Percentiles rank a stretch among this genome's conserved stretches.
phyloP scores from a whole-genome alignment of 30 jellyfish, hydroid and myxozoan species.

The Pelagia noctiluca region DNA sequence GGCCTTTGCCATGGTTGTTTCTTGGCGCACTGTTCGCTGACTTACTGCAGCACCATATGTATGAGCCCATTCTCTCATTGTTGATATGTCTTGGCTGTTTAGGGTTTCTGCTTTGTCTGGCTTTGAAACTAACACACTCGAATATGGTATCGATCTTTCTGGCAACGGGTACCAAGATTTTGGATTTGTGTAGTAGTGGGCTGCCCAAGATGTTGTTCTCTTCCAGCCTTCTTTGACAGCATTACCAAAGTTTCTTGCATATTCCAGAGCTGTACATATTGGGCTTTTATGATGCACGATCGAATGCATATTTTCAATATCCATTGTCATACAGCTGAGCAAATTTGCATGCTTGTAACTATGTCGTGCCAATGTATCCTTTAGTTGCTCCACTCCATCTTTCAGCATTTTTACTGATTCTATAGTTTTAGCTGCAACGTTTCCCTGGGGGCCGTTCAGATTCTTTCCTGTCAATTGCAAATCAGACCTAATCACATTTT shows the following conservation, averaged over 20 bases:
- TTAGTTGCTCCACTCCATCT: background rate
- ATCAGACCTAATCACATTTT: conserved; percentile 20
- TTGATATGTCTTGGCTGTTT: conserved; percentile 5
- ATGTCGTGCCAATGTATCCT: conserved; percentile 24
- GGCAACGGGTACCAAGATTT: conserved; percentile 36
- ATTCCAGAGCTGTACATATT: conserved; percentile 12
- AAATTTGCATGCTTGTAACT: conserved; percentile 13
- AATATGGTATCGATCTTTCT: conserved; percentile 1
- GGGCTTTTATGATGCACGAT: conserved; percentile 18
- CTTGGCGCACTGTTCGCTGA: conserved; percentile 34
- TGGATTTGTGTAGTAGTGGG: conserved; percentile 18
- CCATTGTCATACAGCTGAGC: conserved; percentile 46
- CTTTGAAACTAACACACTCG: background rate
- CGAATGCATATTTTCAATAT: conserved; percentile 28
- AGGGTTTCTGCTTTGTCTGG: conserved; percentile 3
- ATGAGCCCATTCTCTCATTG: conserved; percentile 30
- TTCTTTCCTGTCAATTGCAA: conserved; percentile 16
- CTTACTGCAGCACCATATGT: conserved; percentile 21
- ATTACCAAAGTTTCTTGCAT: conserved; percentile 24
- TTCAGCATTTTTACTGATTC: conserved; percentile 4
- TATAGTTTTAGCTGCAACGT: conserved; percentile 25
- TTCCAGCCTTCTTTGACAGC: conserved; percentile 27
- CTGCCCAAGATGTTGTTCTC: conserved; percentile 21
- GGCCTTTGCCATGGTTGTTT: conserved; percentile 38
- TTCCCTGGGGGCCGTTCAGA: conserved; percentile 15